These are phyloP conservation scores for Sphecodes monilicornis DNA, from an alignment of 2,888 invertebrate species.

Conservation along the genomic window DNA sequence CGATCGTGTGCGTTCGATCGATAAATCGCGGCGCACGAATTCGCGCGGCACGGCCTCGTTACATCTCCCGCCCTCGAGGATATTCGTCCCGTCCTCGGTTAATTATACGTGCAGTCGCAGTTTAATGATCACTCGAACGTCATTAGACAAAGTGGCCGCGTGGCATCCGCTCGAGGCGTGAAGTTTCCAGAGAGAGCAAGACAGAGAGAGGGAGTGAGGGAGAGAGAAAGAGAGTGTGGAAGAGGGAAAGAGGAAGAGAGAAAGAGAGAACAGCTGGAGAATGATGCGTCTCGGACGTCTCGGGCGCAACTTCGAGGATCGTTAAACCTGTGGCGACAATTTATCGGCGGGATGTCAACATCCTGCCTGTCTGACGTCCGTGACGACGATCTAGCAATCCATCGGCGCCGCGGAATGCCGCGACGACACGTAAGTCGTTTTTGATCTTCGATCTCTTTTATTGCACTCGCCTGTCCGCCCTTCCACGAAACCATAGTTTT, in stretches of 20 bases:
- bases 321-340: constrained; percentile 47
- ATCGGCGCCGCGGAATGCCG: constrained; percentile 38
- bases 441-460: background rate
- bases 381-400: constrained; percentile 52
- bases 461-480: background rate
- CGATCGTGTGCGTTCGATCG: background rate
- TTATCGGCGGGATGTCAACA: constrained; percentile 68
- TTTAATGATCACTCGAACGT: constrained; percentile 54
- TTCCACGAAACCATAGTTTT: background rate
- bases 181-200: constrained; percentile 21
- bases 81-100: constrained; percentile 22
- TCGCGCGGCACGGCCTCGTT: constrained; percentile 22
- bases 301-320: constrained; percentile 48
- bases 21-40: constrained; percentile 5
- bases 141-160: constrained; percentile 34
- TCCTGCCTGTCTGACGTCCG: constrained; percentile 43
- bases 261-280: constrained; percentile 40
- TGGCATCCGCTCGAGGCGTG: constrained; percentile 42
- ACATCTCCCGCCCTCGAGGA: background rate
- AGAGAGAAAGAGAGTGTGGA: background rate
- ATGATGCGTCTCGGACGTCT: constrained; percentile 55
- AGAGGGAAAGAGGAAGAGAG: background rate
- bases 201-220: background rate
- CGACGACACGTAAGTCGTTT: constrained; percentile 49
- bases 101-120: constrained; percentile 51